Evolutionary conservation across 2,888 invertebrate genomes (phyloP), one percentile per base, ranked within the genome.

Genomic region (Rotaria macrura): DNA sequence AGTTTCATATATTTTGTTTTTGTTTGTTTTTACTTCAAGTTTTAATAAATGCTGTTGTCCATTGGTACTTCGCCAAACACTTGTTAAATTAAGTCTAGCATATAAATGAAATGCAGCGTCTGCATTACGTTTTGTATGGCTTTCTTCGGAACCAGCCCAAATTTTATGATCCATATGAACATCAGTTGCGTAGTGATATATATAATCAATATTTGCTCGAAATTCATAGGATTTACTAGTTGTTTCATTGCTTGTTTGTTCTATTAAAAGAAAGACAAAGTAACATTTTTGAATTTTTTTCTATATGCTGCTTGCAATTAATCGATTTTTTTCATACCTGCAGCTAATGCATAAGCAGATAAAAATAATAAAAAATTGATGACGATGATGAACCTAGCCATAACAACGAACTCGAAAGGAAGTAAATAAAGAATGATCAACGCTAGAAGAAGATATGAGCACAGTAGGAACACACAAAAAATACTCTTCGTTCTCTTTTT

Each of bases 121-220:
- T n/a, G 79, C 25, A 79, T 79, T 43, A n/a, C 79, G 79, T 79
- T 43, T 79, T 9, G 25, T 40, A 43, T 43, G 79, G n/a, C n/a
- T 79, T 79, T 79, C 79, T 79, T 43, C 25, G 4, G 79, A 43
- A 25, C 79, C 79, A 12, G 40, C 79, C 79, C 79, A 79, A 25
- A 79, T 79, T 43, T 79, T 79, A 79, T 79, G 79, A 79, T 79
- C 79, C 25, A 79, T 79, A 79, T 79, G 79, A 79, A 79, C 34
- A 43, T 79, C 79, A 14, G 79, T 79, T 12, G 79, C 23, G 43
- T 79, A 79, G 34, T 79, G 79, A 79, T 79, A 79, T 17, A 79
- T 25, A 25, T 79, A 79, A 79, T 79, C 79, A 79, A 79, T n/a
- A 79, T 79, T 79, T 43, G 79, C 40, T 79, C 43, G 40, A 43